A percentile compares a stretch with the other conserved stretches of the same genome.
Conservation (phyloP, 1,140 invertebrate genomes). For the Brachionus rotundiformis region DNA sequence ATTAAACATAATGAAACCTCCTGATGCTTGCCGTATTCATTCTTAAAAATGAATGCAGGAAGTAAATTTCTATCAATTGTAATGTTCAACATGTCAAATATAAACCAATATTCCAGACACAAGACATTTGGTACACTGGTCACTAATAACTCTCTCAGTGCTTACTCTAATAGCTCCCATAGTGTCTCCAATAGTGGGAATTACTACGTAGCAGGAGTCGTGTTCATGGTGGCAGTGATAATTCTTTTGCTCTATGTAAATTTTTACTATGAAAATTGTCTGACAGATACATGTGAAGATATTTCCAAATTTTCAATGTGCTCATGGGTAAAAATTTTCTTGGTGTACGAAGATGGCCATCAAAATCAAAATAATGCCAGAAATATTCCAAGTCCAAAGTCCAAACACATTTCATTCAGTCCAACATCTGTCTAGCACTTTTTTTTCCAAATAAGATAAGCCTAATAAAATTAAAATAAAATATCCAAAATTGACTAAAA, state of each 20-base stretch:
- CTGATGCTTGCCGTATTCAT: neutral
- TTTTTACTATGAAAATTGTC: conserved; percentile 39
- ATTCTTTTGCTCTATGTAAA: conserved; percentile 48
- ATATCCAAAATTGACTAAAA: neutral
- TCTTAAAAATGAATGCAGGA: neutral
- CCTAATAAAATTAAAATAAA: neutral
- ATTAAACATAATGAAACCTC: neutral
- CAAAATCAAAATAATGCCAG: neutral
- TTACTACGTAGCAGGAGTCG: conserved; percentile 37
- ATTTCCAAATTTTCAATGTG: conserved; percentile 14
- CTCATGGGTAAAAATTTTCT: neutral
- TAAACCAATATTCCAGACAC: neutral
- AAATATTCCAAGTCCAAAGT: neutral
- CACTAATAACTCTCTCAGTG: neutral
- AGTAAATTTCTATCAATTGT: neutral
- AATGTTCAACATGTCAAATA: neutral
- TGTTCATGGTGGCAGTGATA: conserved; percentile 42
- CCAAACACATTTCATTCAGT: neutral
- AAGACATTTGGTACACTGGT: neutral
- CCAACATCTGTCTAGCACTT: neutral
- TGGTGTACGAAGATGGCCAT: neutral
- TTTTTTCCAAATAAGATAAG: neutral
- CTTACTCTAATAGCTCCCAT: neutral
- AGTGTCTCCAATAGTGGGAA: neutral
- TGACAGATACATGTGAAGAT: conserved; percentile 9